A percentile compares a stretch with the other conserved stretches of the same genome.
Conservation (phyloP, 1,140 invertebrate species). For the Pomacea maculata region DNA sequence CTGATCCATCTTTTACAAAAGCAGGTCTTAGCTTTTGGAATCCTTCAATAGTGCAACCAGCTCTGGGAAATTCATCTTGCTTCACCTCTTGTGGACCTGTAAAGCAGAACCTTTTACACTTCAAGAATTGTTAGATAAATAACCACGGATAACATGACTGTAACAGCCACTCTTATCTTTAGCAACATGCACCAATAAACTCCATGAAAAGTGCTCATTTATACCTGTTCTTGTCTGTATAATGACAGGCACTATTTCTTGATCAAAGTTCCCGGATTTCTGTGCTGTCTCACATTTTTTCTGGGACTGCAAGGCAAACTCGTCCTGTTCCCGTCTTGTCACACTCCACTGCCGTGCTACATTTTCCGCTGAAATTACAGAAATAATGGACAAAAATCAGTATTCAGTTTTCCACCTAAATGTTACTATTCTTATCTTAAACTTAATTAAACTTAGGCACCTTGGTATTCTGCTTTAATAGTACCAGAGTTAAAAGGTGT, state of each 20-base stretch:
- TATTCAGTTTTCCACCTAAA: too few species aligned
- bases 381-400: background rate
- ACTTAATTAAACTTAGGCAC: background rate
- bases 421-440: too few species aligned
- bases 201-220: conserved; percentile 2
- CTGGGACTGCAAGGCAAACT: conserved; percentile 79
- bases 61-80: conserved; percentile 64
- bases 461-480: too few species aligned
- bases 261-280: conserved; percentile 73
- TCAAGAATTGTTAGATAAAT: background rate
- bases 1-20: conserved; percentile 61
- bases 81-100: conserved; percentile 23
- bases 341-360: conserved; percentile 78
- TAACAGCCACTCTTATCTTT: background rate
- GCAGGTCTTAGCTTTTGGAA: conserved; percentile 61
- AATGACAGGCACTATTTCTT: conserved; percentile 63
- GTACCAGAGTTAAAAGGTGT: too few species aligned
- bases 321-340: conserved; percentile 79
- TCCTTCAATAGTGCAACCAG: conserved; percentile 56
- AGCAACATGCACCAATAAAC: background rate
- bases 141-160: background rate
- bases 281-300: conserved; percentile 74
- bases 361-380: conserved; percentile 74
- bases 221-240: conserved; percentile 56
- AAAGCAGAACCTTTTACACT: background rate